Evolutionary conservation across 1,140 invertebrate genomes (phyloP).

Genomic region (Drosophila navojoa): DNA sequence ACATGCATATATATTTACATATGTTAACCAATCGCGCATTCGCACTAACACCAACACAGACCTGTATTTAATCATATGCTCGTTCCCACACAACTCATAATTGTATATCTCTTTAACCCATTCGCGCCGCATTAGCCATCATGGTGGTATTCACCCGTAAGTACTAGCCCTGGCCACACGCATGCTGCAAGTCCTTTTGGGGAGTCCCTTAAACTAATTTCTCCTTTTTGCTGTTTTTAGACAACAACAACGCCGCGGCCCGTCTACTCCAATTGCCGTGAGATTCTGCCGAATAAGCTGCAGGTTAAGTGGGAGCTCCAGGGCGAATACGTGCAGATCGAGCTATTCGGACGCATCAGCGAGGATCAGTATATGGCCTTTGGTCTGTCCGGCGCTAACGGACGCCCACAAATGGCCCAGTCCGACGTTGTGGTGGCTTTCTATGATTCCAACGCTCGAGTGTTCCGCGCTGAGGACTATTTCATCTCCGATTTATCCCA

Average conservation of each 20-base stretch:
- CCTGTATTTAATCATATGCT: slow-evolving; percentile 51
- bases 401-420: slow-evolving; percentile 89
- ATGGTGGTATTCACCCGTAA: slow-evolving; percentile 96
- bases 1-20: no score
- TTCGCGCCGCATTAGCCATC: slow-evolving; percentile 87
- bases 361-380: slow-evolving; percentile 95
- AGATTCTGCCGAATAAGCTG: slow-evolving; percentile 90
- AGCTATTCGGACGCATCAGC: slow-evolving; percentile 89
- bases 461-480: slow-evolving; percentile 93
- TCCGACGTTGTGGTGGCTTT: slow-evolving; percentile 93
- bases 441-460: slow-evolving; percentile 88
- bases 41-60: slow-evolving; percentile 10
- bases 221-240: slow-evolving; percentile 67
- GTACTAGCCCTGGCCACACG: slow-evolving; percentile 84
- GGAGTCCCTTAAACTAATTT: not conserved
- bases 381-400: slow-evolving; percentile 91
- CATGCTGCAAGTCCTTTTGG: slow-evolving; percentile 33
- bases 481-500: slow-evolving; percentile 93
- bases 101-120: slow-evolving; percentile 75
- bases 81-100: slow-evolving; percentile 67
- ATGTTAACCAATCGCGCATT: slow-evolving; percentile 7
- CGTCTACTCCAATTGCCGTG: slow-evolving; percentile 89
- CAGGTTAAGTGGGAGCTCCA: slow-evolving; percentile 93
- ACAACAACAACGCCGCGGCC: slow-evolving; percentile 86
- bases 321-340: slow-evolving; percentile 90